These are phyloP conservation scores for Gopherus evgoodei DNA, from an alignment of 2,113 vertebrate genomes.

Conservation along the genomic window DNA sequence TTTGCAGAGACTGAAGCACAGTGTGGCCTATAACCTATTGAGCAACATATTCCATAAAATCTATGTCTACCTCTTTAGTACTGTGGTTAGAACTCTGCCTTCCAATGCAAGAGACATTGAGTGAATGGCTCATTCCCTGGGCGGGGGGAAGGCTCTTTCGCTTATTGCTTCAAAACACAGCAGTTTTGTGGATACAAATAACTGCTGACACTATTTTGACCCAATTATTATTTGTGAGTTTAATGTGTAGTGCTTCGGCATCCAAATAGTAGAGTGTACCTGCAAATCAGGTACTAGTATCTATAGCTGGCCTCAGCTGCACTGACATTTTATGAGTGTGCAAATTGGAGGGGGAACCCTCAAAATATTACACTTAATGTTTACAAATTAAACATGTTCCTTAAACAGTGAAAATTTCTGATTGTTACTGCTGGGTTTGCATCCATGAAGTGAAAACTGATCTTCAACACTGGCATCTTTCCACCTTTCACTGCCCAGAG, in stretches of 20 bases:
- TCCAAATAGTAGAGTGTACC: not conserved
- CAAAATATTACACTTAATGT: not conserved
- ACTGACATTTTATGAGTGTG: not conserved
- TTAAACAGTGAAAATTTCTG: not conserved
- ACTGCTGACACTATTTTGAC: not conserved
- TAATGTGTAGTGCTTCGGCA: not conserved
- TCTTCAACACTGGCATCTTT: not conserved
- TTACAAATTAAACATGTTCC: not conserved
- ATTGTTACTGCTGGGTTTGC: conserved; percentile 10
- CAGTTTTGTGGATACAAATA: not conserved
- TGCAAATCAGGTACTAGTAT: not conserved
- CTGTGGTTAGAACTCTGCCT: conserved; percentile 11
- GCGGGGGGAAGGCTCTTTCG: not conserved
- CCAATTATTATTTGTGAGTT: not conserved
- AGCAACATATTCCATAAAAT: not conserved
- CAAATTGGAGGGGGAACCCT: not conserved
- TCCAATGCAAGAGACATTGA: not conserved
- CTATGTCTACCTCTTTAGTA: not conserved
- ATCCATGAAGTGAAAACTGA: not conserved
- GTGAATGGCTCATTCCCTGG: not conserved
- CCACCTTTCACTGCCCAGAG: not conserved
- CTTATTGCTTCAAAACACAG: not conserved
- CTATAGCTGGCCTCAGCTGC: not conserved
- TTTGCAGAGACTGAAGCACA: conserved; percentile 15
- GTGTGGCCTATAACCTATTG: not conserved